These are phyloP conservation scores for Lasioglossum calceatum DNA, from an alignment of 2,888 invertebrate genomes.

Conservation along the genomic window DNA sequence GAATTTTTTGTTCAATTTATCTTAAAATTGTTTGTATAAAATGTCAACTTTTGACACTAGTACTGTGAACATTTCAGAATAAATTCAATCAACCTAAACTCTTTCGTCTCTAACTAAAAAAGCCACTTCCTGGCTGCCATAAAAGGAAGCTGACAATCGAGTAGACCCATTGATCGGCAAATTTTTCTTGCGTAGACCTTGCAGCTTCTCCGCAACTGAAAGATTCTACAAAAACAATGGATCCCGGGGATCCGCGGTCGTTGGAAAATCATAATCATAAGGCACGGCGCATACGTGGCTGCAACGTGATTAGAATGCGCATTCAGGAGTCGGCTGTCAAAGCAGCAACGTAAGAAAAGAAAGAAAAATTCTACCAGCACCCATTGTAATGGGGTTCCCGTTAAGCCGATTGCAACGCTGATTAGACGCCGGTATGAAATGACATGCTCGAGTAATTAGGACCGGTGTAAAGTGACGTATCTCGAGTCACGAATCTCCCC, in stretches of 20 bases:
- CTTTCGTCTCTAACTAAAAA: background rate
- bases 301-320: background rate
- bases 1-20: no score
- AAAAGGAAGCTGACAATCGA: background rate
- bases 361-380: conserved; percentile 29
- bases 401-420: conserved; percentile 62
- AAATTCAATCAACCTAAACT: background rate
- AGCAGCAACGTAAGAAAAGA: conserved; percentile 39
- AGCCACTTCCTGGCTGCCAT: background rate
- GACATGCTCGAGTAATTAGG: conserved; percentile 51
- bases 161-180: background rate
- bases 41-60: background rate
- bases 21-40: background rate
- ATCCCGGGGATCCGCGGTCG: background rate
- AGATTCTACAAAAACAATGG: conserved; percentile 10
- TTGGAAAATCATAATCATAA: conserved; percentile 25
- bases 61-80: background rate
- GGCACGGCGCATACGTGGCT: background rate
- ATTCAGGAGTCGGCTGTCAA: conserved; percentile 33
- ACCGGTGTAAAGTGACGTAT: conserved; percentile 51
- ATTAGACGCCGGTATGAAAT: conserved; percentile 61
- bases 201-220: background rate
- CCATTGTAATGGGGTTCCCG: conserved; percentile 53
- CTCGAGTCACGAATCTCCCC: conserved; percentile 53
- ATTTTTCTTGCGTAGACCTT: background rate